Base-by-base conservation (phyloP, 2,888 invertebrate genomes). In the Dione vanillae region DNA sequence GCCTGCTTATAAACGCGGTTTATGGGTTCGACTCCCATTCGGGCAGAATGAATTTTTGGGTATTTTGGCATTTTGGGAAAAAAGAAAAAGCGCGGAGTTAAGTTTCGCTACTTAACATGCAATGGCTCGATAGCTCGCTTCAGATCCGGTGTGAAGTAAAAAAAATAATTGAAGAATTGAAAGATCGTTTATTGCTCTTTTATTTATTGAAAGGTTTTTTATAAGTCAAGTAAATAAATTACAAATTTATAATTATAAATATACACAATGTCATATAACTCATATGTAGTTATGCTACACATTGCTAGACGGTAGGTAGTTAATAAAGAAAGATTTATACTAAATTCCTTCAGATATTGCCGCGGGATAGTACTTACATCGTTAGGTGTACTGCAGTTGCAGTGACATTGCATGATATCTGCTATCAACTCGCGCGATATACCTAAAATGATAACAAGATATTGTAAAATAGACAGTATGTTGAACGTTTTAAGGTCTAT, bases 351-450 rank as follows among this genome's bases (percentile, higher is more conserved):
- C 59, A 75, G 73, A 65, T 73, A 70, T 76, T 70, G 76, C 75
- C 76, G 72, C 72, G 58, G 76, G 76, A 75, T 67, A 72, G 71
- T 80, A 76, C 79, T 83, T 82, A 82, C 77, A 72, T 78, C 75
- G 74, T 77, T 77, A 78, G 72, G 76, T 75, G 74, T 65, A 73
- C 75, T 75, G 67, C 75, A 75, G 75, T 73, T 75, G 72, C 76
- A 80, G 82, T 87, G 88, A 88, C 89, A 87, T 86, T 80, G 87
- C 90, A 86, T 90, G 87, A 91, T 90, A 90, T 86, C 85, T 85
- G 83, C 86, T 85, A 85, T 85, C 84, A 79, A 73, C 71, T 43
- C 59, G 65, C 65, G 73, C 70, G 37, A 70, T 67, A 67, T 67
- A 62, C 66, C 52, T 68, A 69, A 69, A 67, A 56, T 66, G 65